Evolutionary conservation across 1,140 invertebrate genomes (phyloP), one percentile per base, ranked within the genome.

Genomic region (Cyphomyrmex costatus): DNA sequence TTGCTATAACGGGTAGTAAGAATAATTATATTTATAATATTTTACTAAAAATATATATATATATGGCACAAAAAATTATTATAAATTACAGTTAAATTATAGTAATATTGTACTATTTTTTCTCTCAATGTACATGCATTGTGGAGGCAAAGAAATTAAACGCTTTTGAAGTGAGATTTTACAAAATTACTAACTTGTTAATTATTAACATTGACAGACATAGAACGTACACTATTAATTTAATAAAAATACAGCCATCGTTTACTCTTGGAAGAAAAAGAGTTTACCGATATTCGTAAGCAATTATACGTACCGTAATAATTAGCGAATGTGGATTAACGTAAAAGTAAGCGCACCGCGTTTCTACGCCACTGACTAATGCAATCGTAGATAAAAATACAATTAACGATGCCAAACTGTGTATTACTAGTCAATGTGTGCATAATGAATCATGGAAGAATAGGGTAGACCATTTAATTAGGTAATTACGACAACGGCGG

Each of bases 371-470:
- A 82, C 70, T 90, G 60, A 27, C 2, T 27, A 68, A 56, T 33
- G 61, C 71, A 78, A 90, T 90, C 65, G 27, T 51, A 84, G 65
- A 53, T 83, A 65, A 42, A 82, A 58, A 74, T 89, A 89, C 56
- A 49, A 85, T 90, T 82, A 88, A 90, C 86, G 82, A 89, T 90
- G 83, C 89, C 88, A 90, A 88, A 90, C 65, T 36, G 73, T 90
- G 86, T 88, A 90, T 90, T 88, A 79, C 89, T 89, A 90, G 89
- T 90, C 89, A 88, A 87, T 70, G 76, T 51, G 36, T 88, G 82
- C 60, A 78, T 86, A 88, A 74, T 79, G 78, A 88, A 84, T 60
- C 49, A 73, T 78, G 36, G 21, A 42, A 56, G 60, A 14, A 16
- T 79, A 61, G 51, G 53, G 58, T 74, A 46, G 76, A 76, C 58